Base-by-base conservation (phyloP, 2,113 vertebrate species). In the Dicerorhinus sumatrensis region DNA sequence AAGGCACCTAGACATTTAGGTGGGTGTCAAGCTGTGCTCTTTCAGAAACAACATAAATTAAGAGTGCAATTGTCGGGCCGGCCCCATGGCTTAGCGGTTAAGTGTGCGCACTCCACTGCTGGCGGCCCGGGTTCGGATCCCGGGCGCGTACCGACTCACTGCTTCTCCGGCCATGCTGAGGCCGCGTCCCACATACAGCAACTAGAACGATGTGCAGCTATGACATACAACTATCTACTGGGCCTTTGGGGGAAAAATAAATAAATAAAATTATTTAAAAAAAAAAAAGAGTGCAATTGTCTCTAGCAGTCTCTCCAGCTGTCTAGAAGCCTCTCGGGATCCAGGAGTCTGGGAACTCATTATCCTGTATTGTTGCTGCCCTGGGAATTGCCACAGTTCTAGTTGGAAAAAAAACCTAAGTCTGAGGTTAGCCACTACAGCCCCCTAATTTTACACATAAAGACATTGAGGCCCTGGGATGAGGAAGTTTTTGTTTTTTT, bases 31-130 rank as follows among this genome's bases (percentile, higher is more conserved):
- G 51, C 67, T n/a, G 18, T 23, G 82, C 48, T 36, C n/a, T 60
- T 90, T 20, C 56, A 69, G 85, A 83, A 65, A 63, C 2, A 8
- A 58, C 29, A 21, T 1, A 2, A 4, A 4, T 56, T 21, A 62
- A 8, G 0, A 11, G 13, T 39, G 11, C 31, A n/a, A 0, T 5
- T 13, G 42, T 42, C 42, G n/a, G n/a, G n/a, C n/a, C n/a, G n/a
- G n/a, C n/a, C n/a, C n/a, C n/a, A n/a, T n/a, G n/a, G n/a, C n/a
- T n/a, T n/a, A n/a, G n/a, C n/a, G n/a, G n/a, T n/a, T n/a, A n/a
- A n/a, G n/a, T n/a, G n/a, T n/a, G n/a, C n/a, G n/a, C n/a, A n/a
- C n/a, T n/a, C n/a, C n/a, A n/a, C n/a, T n/a, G n/a, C n/a, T n/a
- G n/a, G n/a, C n/a, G n/a, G n/a, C n/a, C n/a, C n/a, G n/a, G n/a